These are phyloP conservation scores for Polypterus senegalus DNA, from an alignment of 2,113 vertebrate genomes.

Conservation along the genomic window DNA sequence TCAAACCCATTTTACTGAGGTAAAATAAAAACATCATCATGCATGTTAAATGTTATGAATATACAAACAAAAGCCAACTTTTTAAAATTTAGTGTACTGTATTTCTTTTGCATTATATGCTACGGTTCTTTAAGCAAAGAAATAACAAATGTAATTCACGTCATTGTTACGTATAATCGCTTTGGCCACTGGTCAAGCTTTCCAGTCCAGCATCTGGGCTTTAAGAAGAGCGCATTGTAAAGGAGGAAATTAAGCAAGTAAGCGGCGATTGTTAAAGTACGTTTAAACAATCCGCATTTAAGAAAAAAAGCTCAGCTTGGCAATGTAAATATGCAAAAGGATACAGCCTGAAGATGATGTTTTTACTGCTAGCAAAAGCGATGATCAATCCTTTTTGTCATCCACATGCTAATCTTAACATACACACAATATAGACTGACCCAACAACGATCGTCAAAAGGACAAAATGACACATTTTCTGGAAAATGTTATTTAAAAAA, in stretches of 20 bases:
- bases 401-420: neutral
- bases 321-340: too few relatives aligned
- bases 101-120: neutral
- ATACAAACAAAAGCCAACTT: neutral
- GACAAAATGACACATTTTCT: too few relatives aligned
- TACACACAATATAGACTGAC: neutral
- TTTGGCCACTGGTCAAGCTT: neutral
- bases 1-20: too few relatives aligned
- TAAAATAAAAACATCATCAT: neutral
- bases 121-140: too few relatives aligned
- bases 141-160: neutral
- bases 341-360: neutral
- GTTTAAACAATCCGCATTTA: neutral
- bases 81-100: neutral
- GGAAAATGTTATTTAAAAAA: too few relatives aligned
- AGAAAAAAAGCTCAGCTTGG: neutral
- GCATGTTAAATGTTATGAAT: neutral
- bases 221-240: neutral
- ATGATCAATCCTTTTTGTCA: neutral
- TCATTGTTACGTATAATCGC: neutral
- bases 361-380: neutral
- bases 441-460: too few relatives aligned
- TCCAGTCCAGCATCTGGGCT: neutral
- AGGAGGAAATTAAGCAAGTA: neutral
- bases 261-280: neutral